These are phyloP conservation scores for Drosophila erecta DNA, from an alignment of 1,140 invertebrate species.

Conservation along the genomic window DNA sequence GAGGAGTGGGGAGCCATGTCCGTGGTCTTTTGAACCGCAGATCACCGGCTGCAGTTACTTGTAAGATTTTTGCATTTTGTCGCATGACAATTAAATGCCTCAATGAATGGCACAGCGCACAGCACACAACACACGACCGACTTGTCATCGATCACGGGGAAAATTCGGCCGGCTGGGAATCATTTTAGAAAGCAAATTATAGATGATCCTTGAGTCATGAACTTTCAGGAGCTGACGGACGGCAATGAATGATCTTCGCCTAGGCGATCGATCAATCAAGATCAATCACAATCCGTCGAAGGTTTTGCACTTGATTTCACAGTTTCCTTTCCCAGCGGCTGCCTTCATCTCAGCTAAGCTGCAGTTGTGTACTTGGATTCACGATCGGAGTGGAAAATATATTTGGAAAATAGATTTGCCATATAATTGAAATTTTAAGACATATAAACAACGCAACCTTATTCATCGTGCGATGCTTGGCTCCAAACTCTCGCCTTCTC, in stretches of 20 bases:
- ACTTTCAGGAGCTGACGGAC: constrained; percentile 66
- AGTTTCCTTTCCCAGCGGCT: constrained; percentile 26
- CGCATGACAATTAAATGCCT: constrained; percentile 78
- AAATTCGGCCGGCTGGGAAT: constrained; percentile 48
- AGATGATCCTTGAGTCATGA: constrained; percentile 74
- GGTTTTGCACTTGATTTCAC: constrained; percentile 62
- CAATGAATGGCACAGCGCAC: constrained; percentile 64
- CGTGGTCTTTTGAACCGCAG: constrained; percentile 69
- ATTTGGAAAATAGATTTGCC: background rate
- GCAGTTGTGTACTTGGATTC: background rate
- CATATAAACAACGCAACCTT: no score
- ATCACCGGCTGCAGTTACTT: constrained; percentile 49
- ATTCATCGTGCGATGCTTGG: background rate
- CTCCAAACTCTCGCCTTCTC: background rate
- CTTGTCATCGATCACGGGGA: constrained; percentile 68
- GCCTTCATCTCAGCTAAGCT: constrained; percentile 7
- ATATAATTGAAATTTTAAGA: background rate
- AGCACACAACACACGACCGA: constrained; percentile 26
- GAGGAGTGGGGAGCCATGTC: constrained; percentile 42
- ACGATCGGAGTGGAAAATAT: constrained; percentile 11
- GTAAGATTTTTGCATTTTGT: constrained; percentile 72
- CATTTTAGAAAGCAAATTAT: constrained; percentile 76
- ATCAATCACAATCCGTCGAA: constrained; percentile 53
- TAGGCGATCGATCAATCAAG: constrained; percentile 59
- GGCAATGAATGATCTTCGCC: constrained; percentile 62